Evolutionary conservation across 2,113 vertebrate species (phyloP), one percentile per base, ranked within the genome.

Genomic region (Sebastes fasciatus): DNA sequence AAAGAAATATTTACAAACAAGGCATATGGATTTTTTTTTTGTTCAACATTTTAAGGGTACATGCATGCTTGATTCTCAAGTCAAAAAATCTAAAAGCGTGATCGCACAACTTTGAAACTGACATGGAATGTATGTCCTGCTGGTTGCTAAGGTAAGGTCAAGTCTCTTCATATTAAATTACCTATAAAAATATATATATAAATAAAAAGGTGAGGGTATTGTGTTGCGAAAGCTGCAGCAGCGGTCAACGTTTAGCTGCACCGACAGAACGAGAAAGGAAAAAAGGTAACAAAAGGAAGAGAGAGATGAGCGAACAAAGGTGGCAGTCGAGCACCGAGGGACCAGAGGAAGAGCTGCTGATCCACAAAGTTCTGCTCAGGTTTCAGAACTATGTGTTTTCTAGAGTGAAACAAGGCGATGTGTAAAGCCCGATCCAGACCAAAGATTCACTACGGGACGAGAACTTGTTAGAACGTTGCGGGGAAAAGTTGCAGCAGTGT

Each of bases 81-180:
- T 84, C 76, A 71, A 72, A 80, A 77, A 83, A 74, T 77, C 89
- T 89, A 92, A 78, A 90, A 86, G 84, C 51, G 26, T 78, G 81
- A 84, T 83, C 84, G 64, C 87, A 87, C 73, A 65, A 79, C 74
- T 88, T 80, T 43, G 19, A 85, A 88, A 88, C 81, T 74, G 84
- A 90, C 84, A 85, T 81, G 90, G 92, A 94, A 94, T 88, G 89
- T 91, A 84, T 48, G 71, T 87, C 86, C 80, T 82, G 79, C 83
- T 83, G 79, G 83, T 85, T 49, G 49, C 92, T 94, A 92, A 71
- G 60, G 88, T 88, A 81, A 84, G 76, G 73, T 85, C 77, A 80
- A 90, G 91, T 92, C 90, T 92, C 89, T 92, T 92, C 90, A 93
- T 91, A 92, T 95, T 96, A 95, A 95, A 95, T 95, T 95, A 96